phyloP scores from a whole-genome alignment of 2,888 invertebrate genomes.

The Machimus rusticus region DNA sequence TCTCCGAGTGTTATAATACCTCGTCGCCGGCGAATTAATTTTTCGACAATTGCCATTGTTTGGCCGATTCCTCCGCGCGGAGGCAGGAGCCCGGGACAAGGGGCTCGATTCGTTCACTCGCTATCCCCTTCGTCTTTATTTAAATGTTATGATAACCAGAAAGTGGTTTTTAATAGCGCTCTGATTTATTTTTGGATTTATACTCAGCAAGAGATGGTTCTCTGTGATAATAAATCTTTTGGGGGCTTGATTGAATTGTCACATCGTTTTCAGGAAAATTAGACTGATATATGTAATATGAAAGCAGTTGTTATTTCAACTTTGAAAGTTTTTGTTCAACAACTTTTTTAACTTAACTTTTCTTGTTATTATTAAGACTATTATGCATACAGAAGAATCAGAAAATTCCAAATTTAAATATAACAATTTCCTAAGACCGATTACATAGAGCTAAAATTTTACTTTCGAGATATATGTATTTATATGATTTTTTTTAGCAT shows the following conservation, averaged over 20 bases:
- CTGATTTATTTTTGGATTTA: slow-evolving; percentile 28
- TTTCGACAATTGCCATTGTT: slow-evolving; percentile 18
- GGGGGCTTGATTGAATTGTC: not conserved
- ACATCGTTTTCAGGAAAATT: not conserved
- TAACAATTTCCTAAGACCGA: too few relatives aligned
- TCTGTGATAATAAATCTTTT: not conserved
- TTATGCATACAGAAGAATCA: too few relatives aligned
- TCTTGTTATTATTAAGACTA: too few relatives aligned
- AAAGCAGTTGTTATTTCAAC: not conserved
- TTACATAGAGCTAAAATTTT: too few relatives aligned
- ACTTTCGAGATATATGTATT: too few relatives aligned
- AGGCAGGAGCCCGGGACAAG: not conserved
- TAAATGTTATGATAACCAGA: slow-evolving; percentile 41
- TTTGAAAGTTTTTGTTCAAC: too few relatives aligned
- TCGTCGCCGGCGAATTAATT: slow-evolving; percentile 26
- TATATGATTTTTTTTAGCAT: too few relatives aligned
- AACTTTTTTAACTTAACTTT: too few relatives aligned
- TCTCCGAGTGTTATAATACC: slow-evolving; percentile 41
- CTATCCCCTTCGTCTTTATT: not conserved
- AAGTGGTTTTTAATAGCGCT: slow-evolving; percentile 24
- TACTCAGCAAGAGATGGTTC: not conserved
- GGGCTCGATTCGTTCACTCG: not conserved
- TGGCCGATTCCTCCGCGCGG: not conserved
- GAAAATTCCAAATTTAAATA: too few relatives aligned
- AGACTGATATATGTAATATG: not conserved